Base-by-base conservation (phyloP, 2,797 vertebrate species). In the Gallirallus australis region DNA sequence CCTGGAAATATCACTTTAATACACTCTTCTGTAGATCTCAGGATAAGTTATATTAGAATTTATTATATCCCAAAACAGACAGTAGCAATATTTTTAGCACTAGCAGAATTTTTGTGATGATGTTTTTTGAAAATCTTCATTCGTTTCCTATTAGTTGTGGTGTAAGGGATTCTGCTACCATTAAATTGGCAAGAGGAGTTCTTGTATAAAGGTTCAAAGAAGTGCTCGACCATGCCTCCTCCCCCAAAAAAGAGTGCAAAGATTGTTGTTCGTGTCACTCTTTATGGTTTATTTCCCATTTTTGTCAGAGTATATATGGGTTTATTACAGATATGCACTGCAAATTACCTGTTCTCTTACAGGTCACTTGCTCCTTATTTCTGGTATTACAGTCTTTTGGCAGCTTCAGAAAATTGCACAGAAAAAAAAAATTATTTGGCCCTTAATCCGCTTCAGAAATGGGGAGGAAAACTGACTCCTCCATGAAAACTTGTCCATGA, bases 211-310 rank as follows among this genome's bases (percentile, higher is more conserved):
- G 21, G 15, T 56, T 61, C 52, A 42, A 20, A 35, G 47, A 70
- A 52, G 5, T 33, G 18, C 8, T 23, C 13, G 73, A 11, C 15
- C 6, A 52, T 81, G 35, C 10, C 7, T 61, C 5, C 10, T 42
- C 10, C 4, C 4, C 4, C 0, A 0, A 4, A 16, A 52, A 37
- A 57, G n/a, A 45, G 15, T 54, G 33, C 33, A 33, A 7, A 52
- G 15, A n/a, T 60, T 28, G 20, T 60, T 57, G 21, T 7, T 25
- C 10, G 18, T 53, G 7, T 53, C 18, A 18, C 10, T 73, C 15
- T 59, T 54, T 65, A 53, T 69, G 6, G 7, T 85, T 63, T 75
- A 16, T 61, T 78, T 82, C 15, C 6, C 5, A 1, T 14, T 72
- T 50, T 70, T 56, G 48, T 20, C 5, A 23, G 31, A 69, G n/a